Evolutionary conservation across 35 echinoderm and acorn worm species (phyloP).

Genomic region (Heliocidaris erythrogramma): DNA sequence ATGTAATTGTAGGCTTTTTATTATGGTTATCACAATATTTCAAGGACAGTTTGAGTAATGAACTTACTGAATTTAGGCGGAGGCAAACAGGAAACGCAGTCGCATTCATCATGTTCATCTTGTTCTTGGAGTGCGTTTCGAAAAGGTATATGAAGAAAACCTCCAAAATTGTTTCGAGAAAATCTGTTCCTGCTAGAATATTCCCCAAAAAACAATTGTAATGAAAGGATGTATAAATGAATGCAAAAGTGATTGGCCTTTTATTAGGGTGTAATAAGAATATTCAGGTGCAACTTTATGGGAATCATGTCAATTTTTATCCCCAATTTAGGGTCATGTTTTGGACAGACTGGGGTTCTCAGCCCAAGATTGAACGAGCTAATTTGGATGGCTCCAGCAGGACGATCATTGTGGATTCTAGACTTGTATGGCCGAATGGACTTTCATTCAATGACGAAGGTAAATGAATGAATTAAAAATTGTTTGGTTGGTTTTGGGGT

Average conservation of each 20-base stretch:
- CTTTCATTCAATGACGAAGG: conserved; percentile 51
- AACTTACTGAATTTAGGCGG: too few species aligned
- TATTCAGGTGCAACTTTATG: background rate
- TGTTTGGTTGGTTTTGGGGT: too few species aligned
- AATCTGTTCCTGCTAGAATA: too few species aligned
- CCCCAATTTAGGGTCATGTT: background rate
- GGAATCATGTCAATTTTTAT: background rate
- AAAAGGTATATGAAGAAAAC: too few species aligned
- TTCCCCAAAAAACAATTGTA: too few species aligned
- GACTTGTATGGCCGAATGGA: conserved; percentile 50
- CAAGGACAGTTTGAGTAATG: too few species aligned
- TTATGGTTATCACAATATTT: too few species aligned
- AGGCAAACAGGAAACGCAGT: too few species aligned
- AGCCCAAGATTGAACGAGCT: conserved; percentile 71
- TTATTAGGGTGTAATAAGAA: background rate
- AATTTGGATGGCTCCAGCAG: conserved; percentile 56
- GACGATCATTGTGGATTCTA: conserved; percentile 41
- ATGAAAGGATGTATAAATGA: background rate
- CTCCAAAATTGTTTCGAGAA: too few species aligned
- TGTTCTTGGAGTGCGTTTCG: too few species aligned
- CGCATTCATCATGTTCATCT: too few species aligned
- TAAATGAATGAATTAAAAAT: background rate
- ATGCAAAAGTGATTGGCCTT: background rate
- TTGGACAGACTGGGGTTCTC: conserved; percentile 63
- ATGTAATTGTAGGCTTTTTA: too few species aligned